Evolutionary conservation across 2,888 invertebrate species (phyloP).

Genomic region (Serripes groenlandicus): DNA sequence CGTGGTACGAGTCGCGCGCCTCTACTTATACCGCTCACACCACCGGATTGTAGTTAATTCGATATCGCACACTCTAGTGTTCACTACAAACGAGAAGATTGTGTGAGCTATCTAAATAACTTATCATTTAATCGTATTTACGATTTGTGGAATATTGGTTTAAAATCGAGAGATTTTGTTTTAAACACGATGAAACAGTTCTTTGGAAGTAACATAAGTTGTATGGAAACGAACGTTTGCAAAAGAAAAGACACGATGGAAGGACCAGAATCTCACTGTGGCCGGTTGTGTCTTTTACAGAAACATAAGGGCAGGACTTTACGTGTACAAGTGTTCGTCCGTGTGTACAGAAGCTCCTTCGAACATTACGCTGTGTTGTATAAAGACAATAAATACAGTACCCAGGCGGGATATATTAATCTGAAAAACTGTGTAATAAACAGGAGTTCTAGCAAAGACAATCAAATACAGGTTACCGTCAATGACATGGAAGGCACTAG

Average conservation of each 20-base stretch:
- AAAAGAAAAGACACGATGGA: slow-evolving; percentile 43
- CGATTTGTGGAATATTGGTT: no score
- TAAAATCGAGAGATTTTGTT: neutral
- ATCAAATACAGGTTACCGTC: slow-evolving; percentile 70
- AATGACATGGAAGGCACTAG: slow-evolving; percentile 77
- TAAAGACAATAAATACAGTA: slow-evolving; percentile 73
- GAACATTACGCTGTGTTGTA: slow-evolving; percentile 78
- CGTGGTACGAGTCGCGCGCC: slow-evolving; percentile 26
- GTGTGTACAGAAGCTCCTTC: slow-evolving; percentile 76
- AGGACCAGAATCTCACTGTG: slow-evolving; percentile 69
- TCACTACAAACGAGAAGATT: neutral
- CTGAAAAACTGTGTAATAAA: slow-evolving; percentile 73
- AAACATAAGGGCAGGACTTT: slow-evolving; percentile 57
- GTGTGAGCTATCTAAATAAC: neutral
- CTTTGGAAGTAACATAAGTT: slow-evolving; percentile 22
- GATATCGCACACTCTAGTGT: neutral
- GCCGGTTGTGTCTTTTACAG: slow-evolving; percentile 70
- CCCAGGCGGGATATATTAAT: slow-evolving; percentile 73
- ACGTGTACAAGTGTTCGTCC: slow-evolving; percentile 73
- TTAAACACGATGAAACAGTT: slow-evolving; percentile 53
- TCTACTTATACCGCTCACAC: slow-evolving; percentile 13
- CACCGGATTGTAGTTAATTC: neutral
- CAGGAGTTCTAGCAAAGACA: slow-evolving; percentile 52
- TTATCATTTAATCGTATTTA: neutral
- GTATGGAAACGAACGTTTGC: slow-evolving; percentile 34